Percentiles rank a stretch among this genome's conserved stretches.
Evolutionary conservation across 2,888 invertebrate species (phyloP).

Genomic region (Sympetrum striolatum): DNA sequence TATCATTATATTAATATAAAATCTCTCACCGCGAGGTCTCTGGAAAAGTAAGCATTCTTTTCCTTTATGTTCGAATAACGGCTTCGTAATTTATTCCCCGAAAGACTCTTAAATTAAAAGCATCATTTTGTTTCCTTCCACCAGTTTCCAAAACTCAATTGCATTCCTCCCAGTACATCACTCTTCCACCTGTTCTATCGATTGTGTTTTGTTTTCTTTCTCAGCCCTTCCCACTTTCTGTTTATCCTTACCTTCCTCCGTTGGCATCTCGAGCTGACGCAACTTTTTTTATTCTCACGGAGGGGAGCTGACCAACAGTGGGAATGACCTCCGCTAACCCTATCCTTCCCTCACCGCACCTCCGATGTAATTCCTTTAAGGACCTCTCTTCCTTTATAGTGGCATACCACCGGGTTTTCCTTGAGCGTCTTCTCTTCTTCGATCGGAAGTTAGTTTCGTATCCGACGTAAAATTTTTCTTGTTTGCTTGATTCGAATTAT

Average conservation of each 20-base stretch:
- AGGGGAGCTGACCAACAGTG: not conserved
- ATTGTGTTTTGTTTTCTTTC: not conserved
- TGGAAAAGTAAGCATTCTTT: too few species aligned
- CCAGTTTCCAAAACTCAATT: not conserved
- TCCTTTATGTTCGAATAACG: too few species aligned
- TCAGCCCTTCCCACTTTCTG: not conserved
- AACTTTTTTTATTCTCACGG: not conserved
- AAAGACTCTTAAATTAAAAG: too few species aligned
- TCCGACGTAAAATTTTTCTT: too few species aligned
- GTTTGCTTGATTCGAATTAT: too few species aligned
- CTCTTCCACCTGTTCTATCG: not conserved
- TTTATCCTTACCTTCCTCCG: not conserved
- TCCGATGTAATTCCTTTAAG: not conserved
- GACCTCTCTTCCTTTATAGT: not conserved
- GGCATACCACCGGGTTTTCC: too few species aligned
- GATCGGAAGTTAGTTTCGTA: not conserved
- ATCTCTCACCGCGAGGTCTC: too few species aligned
- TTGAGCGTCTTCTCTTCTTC: not conserved
- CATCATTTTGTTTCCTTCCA: too few species aligned
- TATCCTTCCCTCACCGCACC: not conserved
- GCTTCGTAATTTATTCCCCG: too few species aligned
- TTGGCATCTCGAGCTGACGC: not conserved
- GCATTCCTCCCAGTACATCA: not conserved
- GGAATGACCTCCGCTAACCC: not conserved
- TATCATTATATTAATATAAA: too few species aligned